Base-by-base conservation (phyloP, 2,888 invertebrate species). In the Lottia scabra region DNA sequence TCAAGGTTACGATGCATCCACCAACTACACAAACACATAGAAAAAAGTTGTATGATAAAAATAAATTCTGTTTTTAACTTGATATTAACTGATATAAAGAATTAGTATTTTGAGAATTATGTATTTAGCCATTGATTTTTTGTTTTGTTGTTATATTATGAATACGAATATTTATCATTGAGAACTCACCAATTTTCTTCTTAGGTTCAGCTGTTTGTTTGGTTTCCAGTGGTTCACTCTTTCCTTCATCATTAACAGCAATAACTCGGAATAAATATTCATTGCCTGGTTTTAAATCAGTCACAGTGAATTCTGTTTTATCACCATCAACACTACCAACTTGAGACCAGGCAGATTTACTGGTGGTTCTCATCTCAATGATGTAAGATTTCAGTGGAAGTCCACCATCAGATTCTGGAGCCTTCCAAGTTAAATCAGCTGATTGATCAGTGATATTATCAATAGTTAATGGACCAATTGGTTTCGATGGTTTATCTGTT, bases 171-270 rank as follows among this genome's bases (percentile, higher is more conserved):
- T n/a, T n/a, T n/a, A n/a, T n/a, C n/a, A n/a, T n/a, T n/a, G n/a
- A n/a, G n/a, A 12, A 77, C 84, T 80, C 75, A 88, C 88, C 81
- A 26, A 85, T 78, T 70, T 81, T 79, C 46, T 82, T 84, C 72
- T 83, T 82, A 64, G 86, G 84, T 78, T 81, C 83, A 38, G 84
- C 79, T 12, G 84, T 70, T 46, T 83, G 84, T 43, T 79, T 79
- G 0, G 80, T 70, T 65, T 85, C 96, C 66, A 97, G 96, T 0
- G 98, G 95, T 81, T 96, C 95, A 63, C 98, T 96, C 0, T 95
- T 94, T 3, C 98, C 99, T 3, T 97, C 98, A 80, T 95, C 94
- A 91, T 96, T 96, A 26, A 95, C 92, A 16, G 96, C 96, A 65
- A 93, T 92, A 0, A 97, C 96, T 26, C 96, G 92, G 92, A 97